A percentile compares a stretch with the other conserved stretches of the same genome.
phyloP scores from a whole-genome alignment of 2,888 invertebrate genomes.

The Apamea sordens region DNA sequence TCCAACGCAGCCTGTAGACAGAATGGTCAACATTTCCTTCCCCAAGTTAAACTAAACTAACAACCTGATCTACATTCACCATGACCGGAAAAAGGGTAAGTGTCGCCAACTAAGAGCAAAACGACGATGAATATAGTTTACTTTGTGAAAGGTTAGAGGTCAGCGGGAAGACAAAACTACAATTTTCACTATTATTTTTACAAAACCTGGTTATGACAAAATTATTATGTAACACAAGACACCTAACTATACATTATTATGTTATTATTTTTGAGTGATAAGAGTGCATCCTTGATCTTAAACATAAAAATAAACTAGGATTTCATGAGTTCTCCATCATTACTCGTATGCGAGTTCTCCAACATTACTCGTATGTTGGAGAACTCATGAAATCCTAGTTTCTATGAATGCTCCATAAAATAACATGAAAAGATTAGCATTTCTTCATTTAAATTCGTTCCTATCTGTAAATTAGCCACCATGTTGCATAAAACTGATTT shows the following conservation, averaged over 20 bases:
- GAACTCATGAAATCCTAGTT: no score
- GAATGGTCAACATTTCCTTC: not conserved
- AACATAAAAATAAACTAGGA: not conserved
- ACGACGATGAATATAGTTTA: not conserved
- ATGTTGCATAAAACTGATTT: not conserved
- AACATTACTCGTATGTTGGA: no score
- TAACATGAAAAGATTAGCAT: slow-evolving; percentile 2
- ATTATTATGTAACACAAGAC: not conserved
- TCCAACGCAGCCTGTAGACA: not conserved
- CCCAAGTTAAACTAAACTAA: not conserved
- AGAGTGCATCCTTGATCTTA: not conserved
- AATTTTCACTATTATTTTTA: not conserved
- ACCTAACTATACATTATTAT: not conserved
- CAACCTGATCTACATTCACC: not conserved
- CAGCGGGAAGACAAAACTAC: slow-evolving; percentile 5
- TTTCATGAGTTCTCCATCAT: not conserved
- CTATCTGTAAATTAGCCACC: not conserved
- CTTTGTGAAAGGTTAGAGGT: not conserved
- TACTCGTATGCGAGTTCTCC: no score
- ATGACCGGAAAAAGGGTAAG: not conserved
- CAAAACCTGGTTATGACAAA: not conserved
- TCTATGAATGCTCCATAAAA: not conserved
- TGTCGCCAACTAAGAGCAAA: not conserved
- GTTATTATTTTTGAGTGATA: not conserved
- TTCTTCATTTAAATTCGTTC: not conserved